Base-by-base conservation (phyloP, 2,113 vertebrate species). In the Mastomys natalensis region DNA sequence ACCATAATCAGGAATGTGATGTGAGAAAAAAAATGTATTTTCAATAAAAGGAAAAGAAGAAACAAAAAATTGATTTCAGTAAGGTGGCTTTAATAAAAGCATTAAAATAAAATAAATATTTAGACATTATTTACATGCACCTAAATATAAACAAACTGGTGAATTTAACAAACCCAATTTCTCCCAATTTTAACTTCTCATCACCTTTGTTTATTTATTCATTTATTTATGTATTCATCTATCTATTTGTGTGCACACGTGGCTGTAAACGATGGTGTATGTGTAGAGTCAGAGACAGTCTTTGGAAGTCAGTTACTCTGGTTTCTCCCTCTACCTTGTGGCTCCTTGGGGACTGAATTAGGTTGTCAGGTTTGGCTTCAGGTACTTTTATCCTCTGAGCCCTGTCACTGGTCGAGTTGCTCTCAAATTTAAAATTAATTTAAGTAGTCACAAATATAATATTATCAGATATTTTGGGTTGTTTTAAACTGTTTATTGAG, bases 161-260 rank as follows among this genome's bases (percentile, higher is more conserved):
- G 9, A 86, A 89, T 95, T 89, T 76, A 73, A 86, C 80, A 72
- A 91, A 91, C 77, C 45, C 34, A 66, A 89, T 93, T 84, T 87
- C 22, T 37, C 40, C 77, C 45, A 22, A 81, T 21, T 37, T 77
- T 77, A 89, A 86, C 74, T 53, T 82, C 60, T 84, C 22, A n/a
- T 81, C 34, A 9, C 37, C 40, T 60, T 26, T 16, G 37, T n/a
- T n/a, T 81, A 60, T 58, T 13, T 17, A 40, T 72, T 72, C 7
- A 2, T 3, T n/a, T n/a, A n/a, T 72, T 21, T n/a, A 72, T 72
- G 70, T 40, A 72, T 72, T 21, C 37, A 19, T 40, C 17, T 21
- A 70, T 7, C 70, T 40, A 72, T 72, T 3, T 72, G 70, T 72
- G 17, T 21, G 70, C 7, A 26, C 34, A 43, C 5, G 37, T 84